Evolutionary conservation across 2,888 invertebrate genomes (phyloP).

Genomic region (Lasiommata megera): DNA sequence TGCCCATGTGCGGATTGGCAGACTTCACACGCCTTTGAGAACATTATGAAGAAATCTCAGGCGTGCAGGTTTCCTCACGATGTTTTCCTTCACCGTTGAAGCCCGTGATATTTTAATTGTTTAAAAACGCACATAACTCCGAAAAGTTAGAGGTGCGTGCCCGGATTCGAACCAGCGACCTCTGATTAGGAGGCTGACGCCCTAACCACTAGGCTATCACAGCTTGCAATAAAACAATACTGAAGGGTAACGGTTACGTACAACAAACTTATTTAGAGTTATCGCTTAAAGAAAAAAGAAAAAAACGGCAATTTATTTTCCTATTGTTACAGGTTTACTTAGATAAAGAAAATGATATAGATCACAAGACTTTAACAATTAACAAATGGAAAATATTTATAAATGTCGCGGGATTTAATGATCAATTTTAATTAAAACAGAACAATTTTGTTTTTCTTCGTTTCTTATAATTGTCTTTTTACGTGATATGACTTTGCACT

Average conservation of each 20-base stretch:
- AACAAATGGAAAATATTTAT: not conserved
- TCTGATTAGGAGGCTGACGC: no score
- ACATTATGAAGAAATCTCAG: no score
- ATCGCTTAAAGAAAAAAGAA: not conserved
- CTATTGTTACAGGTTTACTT: slow-evolving; percentile 5
- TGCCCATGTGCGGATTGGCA: no score
- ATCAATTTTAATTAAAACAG: not conserved
- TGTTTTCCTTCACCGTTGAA: no score
- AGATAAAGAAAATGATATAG: not conserved
- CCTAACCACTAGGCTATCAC: no score
- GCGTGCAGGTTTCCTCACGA: no score
- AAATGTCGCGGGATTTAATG: not conserved
- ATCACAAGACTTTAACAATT: not conserved
- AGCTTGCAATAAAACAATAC: not conserved
- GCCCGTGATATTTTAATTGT: no score
- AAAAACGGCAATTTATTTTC: not conserved
- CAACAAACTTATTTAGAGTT: not conserved
- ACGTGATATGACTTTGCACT: not conserved
- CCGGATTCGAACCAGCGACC: no score
- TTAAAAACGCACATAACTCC: no score
- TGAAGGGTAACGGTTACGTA: not conserved
- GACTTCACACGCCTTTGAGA: no score
- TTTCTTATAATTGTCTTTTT: not conserved
- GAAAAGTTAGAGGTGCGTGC: no score
- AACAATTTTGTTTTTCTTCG: not conserved